These are phyloP conservation scores for Scaptomyza pallida DNA, from an alignment of 1,140 invertebrate species.

Conservation along the genomic window DNA sequence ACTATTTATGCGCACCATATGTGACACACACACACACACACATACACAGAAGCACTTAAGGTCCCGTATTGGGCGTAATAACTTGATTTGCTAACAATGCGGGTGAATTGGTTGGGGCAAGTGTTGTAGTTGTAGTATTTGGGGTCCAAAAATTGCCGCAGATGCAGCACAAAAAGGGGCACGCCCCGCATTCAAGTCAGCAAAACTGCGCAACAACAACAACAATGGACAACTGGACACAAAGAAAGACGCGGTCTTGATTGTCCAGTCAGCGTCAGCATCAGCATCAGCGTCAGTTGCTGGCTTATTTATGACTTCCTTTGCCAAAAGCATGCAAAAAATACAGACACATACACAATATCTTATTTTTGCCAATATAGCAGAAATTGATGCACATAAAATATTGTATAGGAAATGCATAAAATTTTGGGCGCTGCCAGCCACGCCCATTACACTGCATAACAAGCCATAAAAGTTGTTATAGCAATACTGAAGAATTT, in stretches of 20 bases:
- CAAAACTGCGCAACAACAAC: constrained; percentile 35
- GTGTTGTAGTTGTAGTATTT: background rate
- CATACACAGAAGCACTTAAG: constrained; percentile 9
- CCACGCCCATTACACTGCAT: constrained; percentile 43
- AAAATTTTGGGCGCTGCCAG: constrained; percentile 17
- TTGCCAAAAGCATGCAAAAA: constrained; percentile 63
- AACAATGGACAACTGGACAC: constrained; percentile 33
- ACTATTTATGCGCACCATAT: constrained; percentile 80
- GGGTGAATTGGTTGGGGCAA: constrained; percentile 39
- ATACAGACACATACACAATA: constrained; percentile 42
- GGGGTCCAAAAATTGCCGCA: constrained; percentile 49
- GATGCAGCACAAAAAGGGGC: constrained; percentile 63
- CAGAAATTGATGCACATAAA: constrained; percentile 77
- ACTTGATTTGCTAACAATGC: constrained; percentile 77
- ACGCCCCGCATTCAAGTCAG: constrained; percentile 49
- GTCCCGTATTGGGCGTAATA: constrained; percentile 62
- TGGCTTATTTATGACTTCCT: constrained; percentile 80
- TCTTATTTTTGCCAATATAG: constrained; percentile 75
- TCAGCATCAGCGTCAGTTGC: constrained; percentile 35
- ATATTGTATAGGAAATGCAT: constrained; percentile 60
- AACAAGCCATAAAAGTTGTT: background rate
- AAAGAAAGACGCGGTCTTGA: constrained; percentile 49
- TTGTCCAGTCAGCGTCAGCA: constrained; percentile 65
- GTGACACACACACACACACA: constrained; percentile 55
- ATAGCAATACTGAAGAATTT: constrained; percentile 3